Conservation (phyloP, 2,797 vertebrate species). For the Semotilus atromaculatus region DNA sequence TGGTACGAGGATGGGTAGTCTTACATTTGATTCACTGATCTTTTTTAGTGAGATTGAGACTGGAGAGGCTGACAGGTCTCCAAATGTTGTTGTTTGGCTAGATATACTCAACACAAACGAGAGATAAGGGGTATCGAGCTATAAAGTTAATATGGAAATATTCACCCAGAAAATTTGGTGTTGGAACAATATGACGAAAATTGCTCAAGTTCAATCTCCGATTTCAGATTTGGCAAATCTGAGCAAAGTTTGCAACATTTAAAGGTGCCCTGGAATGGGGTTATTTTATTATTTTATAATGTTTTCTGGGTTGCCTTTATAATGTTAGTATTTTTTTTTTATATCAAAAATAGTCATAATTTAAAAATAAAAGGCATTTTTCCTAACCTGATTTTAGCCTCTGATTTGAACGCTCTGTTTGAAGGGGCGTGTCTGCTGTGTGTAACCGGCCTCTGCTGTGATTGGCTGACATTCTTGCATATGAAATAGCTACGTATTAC, state of each 20-base stretch:
- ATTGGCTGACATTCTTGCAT: no score
- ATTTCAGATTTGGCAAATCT: background rate
- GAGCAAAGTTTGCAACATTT: background rate
- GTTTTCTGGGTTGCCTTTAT: no score
- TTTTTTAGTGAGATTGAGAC: background rate
- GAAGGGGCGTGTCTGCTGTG: no score
- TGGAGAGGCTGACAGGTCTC: background rate
- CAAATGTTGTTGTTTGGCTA: background rate
- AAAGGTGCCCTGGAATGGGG: no score
- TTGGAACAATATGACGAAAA: background rate
- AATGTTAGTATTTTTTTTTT: no score
- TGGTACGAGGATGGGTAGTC: conserved; percentile 69
- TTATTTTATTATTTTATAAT: no score
- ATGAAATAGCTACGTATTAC: no score
- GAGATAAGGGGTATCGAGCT: background rate
- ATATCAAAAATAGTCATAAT: no score
- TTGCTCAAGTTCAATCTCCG: background rate
- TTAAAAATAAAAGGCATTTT: no score
- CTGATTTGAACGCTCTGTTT: no score
- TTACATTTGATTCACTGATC: background rate
- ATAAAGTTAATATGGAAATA: background rate
- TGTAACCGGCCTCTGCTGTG: no score
- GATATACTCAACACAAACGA: background rate
- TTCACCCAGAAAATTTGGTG: background rate
- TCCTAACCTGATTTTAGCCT: no score